Evolutionary conservation across 2,113 vertebrate genomes (phyloP), one percentile per base, ranked within the genome.

Genomic region (Microtus montanus): DNA sequence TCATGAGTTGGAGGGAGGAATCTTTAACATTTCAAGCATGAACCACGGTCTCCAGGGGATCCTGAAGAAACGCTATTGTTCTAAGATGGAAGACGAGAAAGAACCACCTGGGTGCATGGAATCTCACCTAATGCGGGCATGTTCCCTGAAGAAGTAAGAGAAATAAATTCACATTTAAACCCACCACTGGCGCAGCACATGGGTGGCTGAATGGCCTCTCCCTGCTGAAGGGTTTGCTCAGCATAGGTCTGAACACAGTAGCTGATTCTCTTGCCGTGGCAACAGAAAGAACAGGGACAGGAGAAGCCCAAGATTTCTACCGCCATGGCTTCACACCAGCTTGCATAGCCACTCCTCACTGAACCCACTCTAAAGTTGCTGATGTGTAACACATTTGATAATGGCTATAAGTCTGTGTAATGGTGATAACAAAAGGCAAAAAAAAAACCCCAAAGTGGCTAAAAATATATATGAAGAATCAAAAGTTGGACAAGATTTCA

Each of bases 131-230:
- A 63, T 80, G 15, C 19, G 80, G 83, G 4, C 84, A 63, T 44
- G 54, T 92, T 94, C 91, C 94, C 87, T 92, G 93, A 96, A 96
- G 87, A 91, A 85, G 28, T 17, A 0, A 58, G 41, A 64, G 93
- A 95, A 92, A 70, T 12, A 14, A 91, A 97, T 83, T 97, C 96
- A 95, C 90, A 77, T 92, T 83, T 79, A 47, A 87, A 93, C 24
- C 86, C 52, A 83, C 61, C 77, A 26, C 6, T 35, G 47, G 38
- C 80, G 30, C 3, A 4, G 19, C n/a, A 7, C 14, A 0, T 14
- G 10, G 30, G 4, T 30, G 78, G 54, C 58, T 58, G 19, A 22
- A 58, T 1, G 10, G 19, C 38, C 92, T 85, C 93, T 92, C 90
- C 49, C 49, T 49, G 30, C 47, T 26, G 14, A 92, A 22, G 26